Base-by-base conservation (phyloP, 2,797 vertebrate species). In the Labeo calbasu region DNA sequence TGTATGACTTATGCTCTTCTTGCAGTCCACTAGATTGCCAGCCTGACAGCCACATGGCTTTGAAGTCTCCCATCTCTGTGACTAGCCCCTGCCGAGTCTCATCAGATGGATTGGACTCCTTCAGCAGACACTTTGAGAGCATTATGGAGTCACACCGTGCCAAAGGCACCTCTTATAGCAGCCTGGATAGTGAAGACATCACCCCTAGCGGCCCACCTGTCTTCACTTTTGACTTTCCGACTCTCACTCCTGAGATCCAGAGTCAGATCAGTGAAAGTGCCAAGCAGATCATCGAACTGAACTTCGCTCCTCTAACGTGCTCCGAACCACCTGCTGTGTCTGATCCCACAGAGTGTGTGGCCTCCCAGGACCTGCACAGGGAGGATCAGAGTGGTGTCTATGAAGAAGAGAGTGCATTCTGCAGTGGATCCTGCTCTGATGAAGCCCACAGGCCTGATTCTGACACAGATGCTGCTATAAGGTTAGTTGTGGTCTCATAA, bases 161-260 rank as follows among this genome's bases (percentile, higher is more conserved):
- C 88, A 97, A 97, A 88, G 96, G 96, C 87, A 97, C 96, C 5
- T 97, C 96, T 87, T 97, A 96, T 79, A 96, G 95, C 90, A 97
- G 96, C 88, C 91, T 97, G 13, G 94, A 96, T 87, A 96, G 96
- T 6, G 92, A 95, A 88, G 96, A 97, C 72, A 94, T 95, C 77
- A 92, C 96, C 28, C 93, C 95, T 79, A 96, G 94, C 69, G 95
- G 95, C 55, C 94, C 94, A 82, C 95, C 94, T 8, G 89, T 96
- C 88, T 96, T 96, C 88, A 96, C 95, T 77, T 97, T 97, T 83
- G 96, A 97, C 83, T 89, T 97, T 78, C 94, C 95, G 36, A 89
- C 91, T 2, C 88, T 95, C 51, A 96, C 93, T 23, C 94, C 94
- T 71, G 94, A 94, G 89, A 93, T 95, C 81, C 94, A 96, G 85